Base-by-base conservation (phyloP, 2,797 vertebrate genomes). In the Cygnus olor region DNA sequence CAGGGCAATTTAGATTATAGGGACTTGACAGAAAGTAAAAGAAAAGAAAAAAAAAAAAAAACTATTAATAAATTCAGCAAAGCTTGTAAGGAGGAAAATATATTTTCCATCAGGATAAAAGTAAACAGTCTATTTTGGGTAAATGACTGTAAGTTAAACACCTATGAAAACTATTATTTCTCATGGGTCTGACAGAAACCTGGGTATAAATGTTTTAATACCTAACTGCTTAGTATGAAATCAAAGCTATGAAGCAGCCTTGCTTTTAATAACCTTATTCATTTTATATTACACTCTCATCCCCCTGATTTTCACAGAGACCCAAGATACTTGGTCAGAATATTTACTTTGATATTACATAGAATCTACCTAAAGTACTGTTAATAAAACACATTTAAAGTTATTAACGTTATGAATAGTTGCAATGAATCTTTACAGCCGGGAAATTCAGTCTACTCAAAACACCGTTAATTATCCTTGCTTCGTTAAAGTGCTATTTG, bases 401-500 rank as follows among this genome's bases (percentile, higher is more conserved):
- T 5, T 82, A 85, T 58, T 90, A 90, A 68, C 6, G 36, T 38
- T 77, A n/a, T 49, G 68, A 94, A 87, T 2, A n/a, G 38, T 28
- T 61, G 25, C 19, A 94, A 45, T 45, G 14, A 84, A 73, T 74
- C 27, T 90, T 90, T 54, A 45, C 36, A 94, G 32, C 32, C 47
- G 77, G 32, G 28, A 91, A 90, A 45, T 13, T 44, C 73, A 27
- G 9, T 32, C 60, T 82, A 64, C 21, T 6, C n/a, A 70, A 69
- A 92, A 72, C 9, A 72, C 6, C 25, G 8, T 65, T 88, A 83
- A 95, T 95, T 80, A 76, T 40, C 21, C 89, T 88, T 94, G 30
- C 53, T 89, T 89, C 79, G 56, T 86, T 79, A 80, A 57, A 49
- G 7, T 2, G 1, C 10, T 80, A 36, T 65, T 93, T 93, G 40